phyloP scores from a whole-genome alignment of 2,113 vertebrate species.

The Struthidea cinerea region DNA sequence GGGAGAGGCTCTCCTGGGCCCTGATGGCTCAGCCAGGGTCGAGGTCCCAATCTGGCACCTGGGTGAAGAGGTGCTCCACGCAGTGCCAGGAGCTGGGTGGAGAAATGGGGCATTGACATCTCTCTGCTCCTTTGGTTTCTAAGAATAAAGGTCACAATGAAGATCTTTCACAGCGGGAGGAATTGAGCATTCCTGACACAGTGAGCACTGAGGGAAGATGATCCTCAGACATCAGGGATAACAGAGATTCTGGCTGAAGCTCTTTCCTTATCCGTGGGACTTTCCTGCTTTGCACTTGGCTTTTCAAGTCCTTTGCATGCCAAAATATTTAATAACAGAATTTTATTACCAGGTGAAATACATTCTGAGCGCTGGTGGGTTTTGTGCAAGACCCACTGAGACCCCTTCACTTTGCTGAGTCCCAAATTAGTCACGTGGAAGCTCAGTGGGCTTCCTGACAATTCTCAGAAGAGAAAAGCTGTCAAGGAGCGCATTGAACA shows the following conservation, averaged over 20 bases:
- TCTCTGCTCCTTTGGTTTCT: neutral
- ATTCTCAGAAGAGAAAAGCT: neutral
- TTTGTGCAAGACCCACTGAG: rapidly evolving
- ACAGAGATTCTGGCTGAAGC: neutral
- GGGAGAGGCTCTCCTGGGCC: neutral
- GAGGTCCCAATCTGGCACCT: neutral
- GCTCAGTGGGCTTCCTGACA: neutral
- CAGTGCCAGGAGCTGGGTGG: neutral
- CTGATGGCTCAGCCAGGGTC: rapidly evolving
- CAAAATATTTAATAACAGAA: neutral
- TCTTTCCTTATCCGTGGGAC: neutral
- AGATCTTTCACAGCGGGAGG: neutral
- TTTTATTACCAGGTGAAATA: neutral
- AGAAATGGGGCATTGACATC: neutral
- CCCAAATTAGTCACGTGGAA: neutral
- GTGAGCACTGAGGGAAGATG: neutral
- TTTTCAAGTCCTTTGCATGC: neutral
- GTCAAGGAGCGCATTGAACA: neutral
- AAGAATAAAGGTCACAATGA: neutral
- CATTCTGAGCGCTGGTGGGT: neutral
- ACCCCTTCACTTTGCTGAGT: neutral
- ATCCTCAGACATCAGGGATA: too few species aligned
- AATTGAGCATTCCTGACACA: neutral
- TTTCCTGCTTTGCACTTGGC: neutral
- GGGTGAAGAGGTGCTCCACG: too few species aligned